Conservation (phyloP, 2,797 vertebrate genomes). For the Anguilla megastoma region DNA sequence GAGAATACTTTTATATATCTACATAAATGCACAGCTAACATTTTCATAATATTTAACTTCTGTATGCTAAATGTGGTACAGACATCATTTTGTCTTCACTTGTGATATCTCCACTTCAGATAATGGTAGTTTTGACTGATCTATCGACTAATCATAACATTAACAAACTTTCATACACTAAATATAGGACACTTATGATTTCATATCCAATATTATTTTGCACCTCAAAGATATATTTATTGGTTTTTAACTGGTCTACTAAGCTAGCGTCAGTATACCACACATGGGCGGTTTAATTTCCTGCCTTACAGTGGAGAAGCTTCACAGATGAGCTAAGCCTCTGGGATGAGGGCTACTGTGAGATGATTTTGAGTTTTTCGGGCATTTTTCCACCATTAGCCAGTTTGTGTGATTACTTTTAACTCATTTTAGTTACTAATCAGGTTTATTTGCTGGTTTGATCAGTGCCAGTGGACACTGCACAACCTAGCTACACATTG, state of each 20-base stretch:
- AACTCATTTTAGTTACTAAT: background rate
- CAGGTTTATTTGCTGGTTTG: background rate
- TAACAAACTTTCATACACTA: background rate
- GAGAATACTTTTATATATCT: background rate
- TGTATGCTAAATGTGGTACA: background rate
- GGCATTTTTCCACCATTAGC: background rate
- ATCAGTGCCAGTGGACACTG: background rate
- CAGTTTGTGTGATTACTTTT: background rate
- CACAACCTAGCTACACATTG: background rate
- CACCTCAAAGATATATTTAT: background rate
- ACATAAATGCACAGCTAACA: background rate
- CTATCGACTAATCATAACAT: too few relatives aligned
- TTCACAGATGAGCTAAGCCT: background rate
- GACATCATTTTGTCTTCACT: too few relatives aligned
- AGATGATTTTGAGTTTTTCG: background rate
- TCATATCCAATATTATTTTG: background rate
- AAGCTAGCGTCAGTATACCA: background rate
- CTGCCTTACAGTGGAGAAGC: background rate
- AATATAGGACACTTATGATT: background rate
- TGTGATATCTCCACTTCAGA: too few relatives aligned
- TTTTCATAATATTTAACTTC: background rate
- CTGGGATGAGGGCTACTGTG: background rate
- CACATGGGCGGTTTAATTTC: background rate
- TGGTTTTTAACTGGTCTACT: background rate
- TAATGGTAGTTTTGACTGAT: too few relatives aligned